phyloP scores from a whole-genome alignment of 2,797 vertebrate genomes.

The Sebastes vulpes region DNA sequence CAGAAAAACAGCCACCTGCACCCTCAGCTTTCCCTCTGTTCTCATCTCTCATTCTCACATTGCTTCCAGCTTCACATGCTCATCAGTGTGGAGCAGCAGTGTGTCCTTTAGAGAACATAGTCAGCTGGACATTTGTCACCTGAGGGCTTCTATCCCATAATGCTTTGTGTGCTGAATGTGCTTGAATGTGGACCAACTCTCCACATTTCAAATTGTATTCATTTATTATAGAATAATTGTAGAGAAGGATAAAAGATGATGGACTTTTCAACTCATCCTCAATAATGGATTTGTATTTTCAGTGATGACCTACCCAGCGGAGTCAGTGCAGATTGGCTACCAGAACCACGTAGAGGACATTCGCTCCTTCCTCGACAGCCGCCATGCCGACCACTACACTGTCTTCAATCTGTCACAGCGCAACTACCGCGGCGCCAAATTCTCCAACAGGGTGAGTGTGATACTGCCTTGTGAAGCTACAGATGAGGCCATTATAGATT shows the following conservation, averaged over 20 bases:
- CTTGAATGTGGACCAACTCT: neutral
- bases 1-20: neutral
- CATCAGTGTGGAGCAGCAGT: neutral
- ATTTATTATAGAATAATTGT: neutral
- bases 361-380: conserved; percentile 95
- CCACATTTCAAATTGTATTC: neutral
- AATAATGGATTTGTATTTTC: neutral
- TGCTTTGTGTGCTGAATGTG: conserved; percentile 4
- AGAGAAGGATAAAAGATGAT: neutral
- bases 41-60: neutral
- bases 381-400: conserved; percentile 98
- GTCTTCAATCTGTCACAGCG: conserved; percentile 98
- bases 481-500: neutral
- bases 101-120: conserved; percentile 21
- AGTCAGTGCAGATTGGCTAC: conserved; percentile 94
- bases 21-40: neutral
- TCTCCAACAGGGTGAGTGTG: conserved; percentile 95
- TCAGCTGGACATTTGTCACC: conserved; percentile 16
- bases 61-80: conserved; percentile 1
- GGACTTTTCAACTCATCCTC: neutral
- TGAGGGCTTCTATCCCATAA: conserved; percentile 22
- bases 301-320: conserved; percentile 99
- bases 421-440: conserved; percentile 97
- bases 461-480: neutral
- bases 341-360: conserved; percentile 99